Evolutionary conservation across 2,888 invertebrate species (phyloP).

Genomic region (Hipparchia semele): DNA sequence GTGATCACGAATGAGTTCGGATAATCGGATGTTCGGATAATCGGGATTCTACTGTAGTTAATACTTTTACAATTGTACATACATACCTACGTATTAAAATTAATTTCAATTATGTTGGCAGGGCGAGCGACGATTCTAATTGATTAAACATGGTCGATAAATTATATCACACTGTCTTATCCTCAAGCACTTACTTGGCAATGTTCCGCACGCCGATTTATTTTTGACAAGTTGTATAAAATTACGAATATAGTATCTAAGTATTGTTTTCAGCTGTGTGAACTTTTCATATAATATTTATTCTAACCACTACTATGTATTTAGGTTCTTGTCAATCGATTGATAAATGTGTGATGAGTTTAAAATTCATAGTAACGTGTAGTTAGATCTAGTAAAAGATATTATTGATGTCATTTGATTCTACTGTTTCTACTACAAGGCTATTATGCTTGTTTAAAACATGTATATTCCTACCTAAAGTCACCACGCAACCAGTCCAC

Average conservation of each 20-base stretch:
- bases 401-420: too few species aligned
- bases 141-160: constrained; percentile 1
- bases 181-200: neutral
- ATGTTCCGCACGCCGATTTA: neutral
- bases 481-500: too few species aligned
- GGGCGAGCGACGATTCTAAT: neutral
- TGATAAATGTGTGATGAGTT: too few species aligned
- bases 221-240: neutral
- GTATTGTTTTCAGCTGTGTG: neutral
- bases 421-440: too few species aligned
- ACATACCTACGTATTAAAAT: neutral
- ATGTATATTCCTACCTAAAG: too few species aligned
- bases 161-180: constrained; percentile 4
- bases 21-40: constrained; percentile 1
- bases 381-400: too few species aligned
- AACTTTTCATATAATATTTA: neutral
- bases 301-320: too few species aligned
- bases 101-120: constrained; percentile 2
- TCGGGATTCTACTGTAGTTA: neutral
- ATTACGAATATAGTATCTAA: neutral
- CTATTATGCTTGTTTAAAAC: too few species aligned
- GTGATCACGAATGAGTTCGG: too few species aligned
- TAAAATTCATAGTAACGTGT: too few species aligned
- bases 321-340: too few species aligned
- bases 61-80: neutral